Base-by-base conservation (phyloP, 2,888 invertebrate species). In the Epirrita christyi region DNA sequence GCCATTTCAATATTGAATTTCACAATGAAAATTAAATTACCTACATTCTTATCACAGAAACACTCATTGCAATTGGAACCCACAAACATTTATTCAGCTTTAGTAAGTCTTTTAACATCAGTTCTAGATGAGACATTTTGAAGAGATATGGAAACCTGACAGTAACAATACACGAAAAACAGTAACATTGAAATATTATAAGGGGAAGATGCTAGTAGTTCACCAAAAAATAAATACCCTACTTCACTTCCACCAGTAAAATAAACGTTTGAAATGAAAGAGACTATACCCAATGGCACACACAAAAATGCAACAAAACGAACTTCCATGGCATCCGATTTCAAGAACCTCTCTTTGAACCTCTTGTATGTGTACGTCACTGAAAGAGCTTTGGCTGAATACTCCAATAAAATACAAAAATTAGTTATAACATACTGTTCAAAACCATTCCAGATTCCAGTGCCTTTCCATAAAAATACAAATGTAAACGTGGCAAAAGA, bases 391-490 rank as follows among this genome's bases (percentile, higher is more conserved):
- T 90, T 94, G 1, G 93, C 94, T 10, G 94, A 55, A 68, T 94
- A 93, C 86, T 98, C 98, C 11, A 96, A 77, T 9, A 94, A 87
- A 44, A 98, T 92, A 32, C 97, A 97, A 5, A 95, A 64, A 77
- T 95, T 98, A 87, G 98, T 98, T n/a, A 98, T 85, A 8, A 94
- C 70, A n/a, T 96, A 94, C 98, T 98, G 99, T 54, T 97, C 88
- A 59, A 98, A 93, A 65, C 98, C 95, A 71, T 95, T 95, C 63
- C 89, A 88, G 59, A 95, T 94, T n/a, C n/a, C n/a, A 44, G 95
- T 93, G 34, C 98, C 98, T 83, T 99, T 98, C 98, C 98, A 99
- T 60, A 97, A 79, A 74, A 94, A 98, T 29, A 98, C 95, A 82
- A 98, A 98, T 14, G 92, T 73, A 85, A 98, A 98, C 75, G 96